Evolutionary conservation across 2,113 vertebrate genomes (phyloP).

Genomic region (Ictalurus furcatus): DNA sequence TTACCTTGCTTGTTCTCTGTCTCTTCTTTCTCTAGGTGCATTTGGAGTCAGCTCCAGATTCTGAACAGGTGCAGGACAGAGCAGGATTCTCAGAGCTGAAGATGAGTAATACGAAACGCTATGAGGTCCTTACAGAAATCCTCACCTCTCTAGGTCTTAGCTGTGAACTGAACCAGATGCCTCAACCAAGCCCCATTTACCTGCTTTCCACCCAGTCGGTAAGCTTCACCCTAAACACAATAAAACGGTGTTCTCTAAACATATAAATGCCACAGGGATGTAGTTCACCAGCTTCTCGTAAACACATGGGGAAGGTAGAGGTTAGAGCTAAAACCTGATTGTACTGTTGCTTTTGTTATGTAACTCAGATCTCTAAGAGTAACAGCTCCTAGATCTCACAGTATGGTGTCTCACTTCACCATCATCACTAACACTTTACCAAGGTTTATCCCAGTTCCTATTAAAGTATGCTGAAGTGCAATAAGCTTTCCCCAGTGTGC

Average conservation of each 20-base stretch:
- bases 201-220: conserved; percentile 79
- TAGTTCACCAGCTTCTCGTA: not conserved
- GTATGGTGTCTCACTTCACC: not conserved
- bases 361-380: not conserved
- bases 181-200: conserved; percentile 74
- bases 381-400: not conserved
- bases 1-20: not conserved
- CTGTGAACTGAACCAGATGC: conserved; percentile 71
- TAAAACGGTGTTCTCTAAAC: not conserved
- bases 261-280: not conserved
- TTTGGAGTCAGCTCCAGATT: conserved; percentile 77
- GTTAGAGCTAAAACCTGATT: not conserved
- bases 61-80: conserved; percentile 54
- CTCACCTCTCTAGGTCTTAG: conserved; percentile 78
- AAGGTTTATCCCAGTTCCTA: not conserved
- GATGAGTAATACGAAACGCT: conserved; percentile 77
- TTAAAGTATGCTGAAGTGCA: not conserved
- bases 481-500: not conserved
- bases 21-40: conserved; percentile 71
- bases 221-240: conserved; percentile 43
- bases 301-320: not conserved
- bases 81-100: conserved; percentile 80
- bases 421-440: not conserved
- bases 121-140: conserved; percentile 81
- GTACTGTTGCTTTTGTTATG: not conserved